Evolutionary conservation across 2,888 invertebrate genomes (phyloP).

Genomic region (Pristionchus japonicus): DNA sequence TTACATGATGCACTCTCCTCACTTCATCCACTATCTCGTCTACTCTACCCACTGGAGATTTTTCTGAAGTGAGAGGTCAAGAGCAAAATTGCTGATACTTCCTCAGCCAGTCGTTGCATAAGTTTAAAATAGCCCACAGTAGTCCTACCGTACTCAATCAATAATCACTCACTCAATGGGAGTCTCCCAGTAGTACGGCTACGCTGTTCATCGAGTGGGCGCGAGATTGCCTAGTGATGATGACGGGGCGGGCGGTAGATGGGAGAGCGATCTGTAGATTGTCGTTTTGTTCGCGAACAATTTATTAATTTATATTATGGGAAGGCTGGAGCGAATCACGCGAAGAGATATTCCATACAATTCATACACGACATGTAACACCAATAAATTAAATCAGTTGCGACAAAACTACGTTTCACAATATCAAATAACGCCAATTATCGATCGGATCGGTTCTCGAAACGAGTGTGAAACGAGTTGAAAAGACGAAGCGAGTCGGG

Average conservation of each 20-base stretch:
- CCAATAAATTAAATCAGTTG: too few relatives aligned
- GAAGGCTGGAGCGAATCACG: too few relatives aligned
- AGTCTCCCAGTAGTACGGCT: not conserved
- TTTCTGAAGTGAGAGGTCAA: not conserved
- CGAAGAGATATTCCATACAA: too few relatives aligned
- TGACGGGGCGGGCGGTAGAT: not conserved
- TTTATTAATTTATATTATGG: too few relatives aligned
- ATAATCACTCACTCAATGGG: not conserved
- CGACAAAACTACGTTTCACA: too few relatives aligned
- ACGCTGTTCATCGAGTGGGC: not conserved
- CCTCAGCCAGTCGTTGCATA: too few relatives aligned
- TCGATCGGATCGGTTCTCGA: not conserved
- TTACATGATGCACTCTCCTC: not conserved
- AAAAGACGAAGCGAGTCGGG: not conserved
- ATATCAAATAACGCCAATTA: not conserved
- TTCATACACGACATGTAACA: too few relatives aligned
- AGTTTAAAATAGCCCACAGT: too few relatives aligned
- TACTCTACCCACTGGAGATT: not conserved
- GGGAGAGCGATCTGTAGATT: not conserved
- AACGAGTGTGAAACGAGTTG: not conserved
- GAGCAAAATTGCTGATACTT: too few relatives aligned
- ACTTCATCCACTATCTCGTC: not conserved
- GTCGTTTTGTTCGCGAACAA: not conserved
- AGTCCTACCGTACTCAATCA: too few relatives aligned
- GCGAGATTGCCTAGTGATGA: not conserved